A percentile compares a stretch with the other conserved stretches of the same genome.
phyloP scores from a whole-genome alignment of 23 tunicate species.

The Trididemnum clinides region DNA sequence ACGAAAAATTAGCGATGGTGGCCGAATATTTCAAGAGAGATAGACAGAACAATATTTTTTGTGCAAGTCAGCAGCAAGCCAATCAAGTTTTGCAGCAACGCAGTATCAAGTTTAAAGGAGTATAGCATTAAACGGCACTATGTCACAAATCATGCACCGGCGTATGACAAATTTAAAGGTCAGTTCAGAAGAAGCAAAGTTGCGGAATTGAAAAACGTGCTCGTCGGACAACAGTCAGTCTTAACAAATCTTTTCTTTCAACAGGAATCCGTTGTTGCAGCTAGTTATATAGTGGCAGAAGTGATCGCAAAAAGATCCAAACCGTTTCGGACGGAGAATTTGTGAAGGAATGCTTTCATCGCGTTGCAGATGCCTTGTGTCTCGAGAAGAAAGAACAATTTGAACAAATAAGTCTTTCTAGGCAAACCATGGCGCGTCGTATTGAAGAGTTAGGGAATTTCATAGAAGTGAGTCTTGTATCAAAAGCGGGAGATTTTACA shows the following conservation, averaged over 20 bases:
- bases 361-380: slow-evolving; percentile 34
- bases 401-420: slow-evolving; percentile 37
- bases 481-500: slow-evolving; percentile 31
- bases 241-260: slow-evolving; percentile 46
- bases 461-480: slow-evolving; percentile 28
- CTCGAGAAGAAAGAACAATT: slow-evolving; percentile 44
- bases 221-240: slow-evolving; percentile 37
- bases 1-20: no score
- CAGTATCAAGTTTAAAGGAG: slow-evolving; percentile 31
- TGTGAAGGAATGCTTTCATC: slow-evolving; percentile 48
- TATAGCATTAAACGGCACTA: slow-evolving; percentile 34
- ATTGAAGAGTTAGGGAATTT: slow-evolving; percentile 23
- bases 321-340: slow-evolving; percentile 56
- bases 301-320: slow-evolving; percentile 58
- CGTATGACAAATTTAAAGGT: slow-evolving; percentile 24
- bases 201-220: slow-evolving; percentile 16
- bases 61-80: no score
- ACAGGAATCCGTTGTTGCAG: slow-evolving; percentile 66
- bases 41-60: no score
- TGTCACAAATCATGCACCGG: slow-evolving; percentile 37
- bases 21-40: no score
- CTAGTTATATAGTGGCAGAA: slow-evolving; percentile 72
- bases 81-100: slow-evolving; percentile 17
- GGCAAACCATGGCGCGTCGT: slow-evolving; percentile 29
- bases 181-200: slow-evolving; percentile 35